phyloP scores from a whole-genome alignment of 2,113 vertebrate genomes.

The Progne subis region DNA sequence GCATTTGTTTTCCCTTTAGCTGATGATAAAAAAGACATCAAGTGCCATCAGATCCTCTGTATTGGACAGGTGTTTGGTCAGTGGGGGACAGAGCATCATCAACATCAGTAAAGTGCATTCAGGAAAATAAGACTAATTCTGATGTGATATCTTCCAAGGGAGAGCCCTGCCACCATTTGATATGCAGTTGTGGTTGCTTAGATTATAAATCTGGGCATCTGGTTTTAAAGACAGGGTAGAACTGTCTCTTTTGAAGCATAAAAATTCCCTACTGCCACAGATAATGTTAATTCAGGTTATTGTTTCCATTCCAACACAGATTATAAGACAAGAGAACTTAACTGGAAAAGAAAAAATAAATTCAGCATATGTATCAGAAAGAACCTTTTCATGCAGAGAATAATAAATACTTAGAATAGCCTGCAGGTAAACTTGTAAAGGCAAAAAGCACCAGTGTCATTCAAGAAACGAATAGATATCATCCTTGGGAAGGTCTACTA shows the following conservation, averaged over 20 bases:
- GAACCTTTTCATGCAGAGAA: constrained; percentile 66
- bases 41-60: not conserved
- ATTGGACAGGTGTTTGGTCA: not conserved
- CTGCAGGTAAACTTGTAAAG: constrained; percentile 68
- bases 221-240: constrained; percentile 54
- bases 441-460: constrained; percentile 68
- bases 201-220: constrained; percentile 34
- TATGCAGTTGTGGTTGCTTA: not conserved
- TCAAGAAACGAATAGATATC: constrained; percentile 74
- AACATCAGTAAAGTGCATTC: not conserved
- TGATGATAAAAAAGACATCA: not conserved
- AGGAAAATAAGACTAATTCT: not conserved
- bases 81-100: not conserved
- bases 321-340: constrained; percentile 65
- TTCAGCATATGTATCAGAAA: constrained; percentile 69
- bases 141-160: not conserved
- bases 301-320: constrained; percentile 68
- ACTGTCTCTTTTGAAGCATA: constrained; percentile 46
- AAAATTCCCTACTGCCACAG: constrained; percentile 62
- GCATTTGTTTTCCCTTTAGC: not conserved
- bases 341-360: constrained; percentile 74
- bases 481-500: constrained; percentile 65
- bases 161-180: constrained; percentile 7
- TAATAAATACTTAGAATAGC: constrained; percentile 65
- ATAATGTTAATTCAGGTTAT: constrained; percentile 67